Evolutionary conservation across 2,888 invertebrate species (phyloP).

Genomic region (Linnaemya vulpina): DNA sequence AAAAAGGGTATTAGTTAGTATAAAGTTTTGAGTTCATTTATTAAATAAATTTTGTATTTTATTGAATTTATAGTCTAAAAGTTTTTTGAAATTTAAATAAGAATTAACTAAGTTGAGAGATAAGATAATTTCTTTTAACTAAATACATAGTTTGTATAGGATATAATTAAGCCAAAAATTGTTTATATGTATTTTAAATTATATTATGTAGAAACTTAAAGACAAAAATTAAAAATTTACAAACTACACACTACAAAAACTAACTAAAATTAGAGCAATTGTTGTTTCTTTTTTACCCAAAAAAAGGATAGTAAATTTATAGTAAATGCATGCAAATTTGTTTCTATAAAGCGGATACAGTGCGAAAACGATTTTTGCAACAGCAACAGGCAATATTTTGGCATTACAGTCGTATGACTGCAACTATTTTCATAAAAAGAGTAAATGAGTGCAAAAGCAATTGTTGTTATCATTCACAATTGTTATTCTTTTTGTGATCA

Average conservation of each 20-base stretch:
- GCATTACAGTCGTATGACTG: too few species aligned
- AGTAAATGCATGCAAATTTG: too few species aligned
- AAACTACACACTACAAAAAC: not conserved
- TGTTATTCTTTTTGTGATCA: too few species aligned
- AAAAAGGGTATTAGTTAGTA: slow-evolving; percentile 64
- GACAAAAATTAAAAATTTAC: slow-evolving; percentile 24
- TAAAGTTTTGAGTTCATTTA: slow-evolving; percentile 34
- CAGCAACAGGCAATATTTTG: too few species aligned
- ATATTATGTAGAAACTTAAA: not conserved
- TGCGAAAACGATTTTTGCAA: too few species aligned
- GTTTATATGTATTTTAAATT: not conserved
- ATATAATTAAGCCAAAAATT: not conserved
- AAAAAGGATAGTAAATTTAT: too few species aligned
- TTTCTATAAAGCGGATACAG: too few species aligned
- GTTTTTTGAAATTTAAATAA: slow-evolving; percentile 20
- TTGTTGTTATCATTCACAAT: too few species aligned
- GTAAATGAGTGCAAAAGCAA: too few species aligned
- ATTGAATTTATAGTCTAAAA: slow-evolving; percentile 28
- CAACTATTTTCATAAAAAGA: too few species aligned
- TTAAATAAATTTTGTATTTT: slow-evolving; percentile 60
- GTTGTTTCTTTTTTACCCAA: not conserved
- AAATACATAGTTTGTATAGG: slow-evolving; percentile 6
- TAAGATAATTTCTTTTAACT: slow-evolving; percentile 2
- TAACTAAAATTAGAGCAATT: not conserved
- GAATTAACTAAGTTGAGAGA: slow-evolving; percentile 25